These are phyloP conservation scores for Epinotia ramella DNA, from an alignment of 2,888 invertebrate genomes.

Conservation along the genomic window DNA sequence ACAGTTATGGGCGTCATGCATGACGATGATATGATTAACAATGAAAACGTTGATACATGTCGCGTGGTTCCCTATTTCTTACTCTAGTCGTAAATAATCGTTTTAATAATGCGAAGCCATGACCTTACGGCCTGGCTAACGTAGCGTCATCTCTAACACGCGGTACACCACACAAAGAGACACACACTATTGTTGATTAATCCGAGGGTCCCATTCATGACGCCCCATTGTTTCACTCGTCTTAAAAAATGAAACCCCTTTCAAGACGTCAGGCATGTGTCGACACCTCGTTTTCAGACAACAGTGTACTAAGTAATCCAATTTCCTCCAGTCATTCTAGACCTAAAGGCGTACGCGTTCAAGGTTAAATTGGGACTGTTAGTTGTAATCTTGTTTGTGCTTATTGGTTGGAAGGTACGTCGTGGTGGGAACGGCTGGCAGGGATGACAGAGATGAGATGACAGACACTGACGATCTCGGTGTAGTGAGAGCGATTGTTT, in stretches of 20 bases:
- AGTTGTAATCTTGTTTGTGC: slow-evolving; percentile 12
- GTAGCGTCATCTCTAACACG: slow-evolving; percentile 29
- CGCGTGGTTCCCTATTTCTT: neutral
- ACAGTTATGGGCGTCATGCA: neutral
- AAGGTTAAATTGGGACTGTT: slow-evolving; percentile 4
- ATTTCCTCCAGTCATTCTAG: neutral
- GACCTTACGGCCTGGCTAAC: neutral
- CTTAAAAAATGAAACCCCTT: slow-evolving; percentile 71
- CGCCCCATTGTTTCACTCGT: slow-evolving; percentile 69
- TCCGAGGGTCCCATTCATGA: slow-evolving; percentile 73
- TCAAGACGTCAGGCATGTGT: slow-evolving; percentile 55
- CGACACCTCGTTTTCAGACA: slow-evolving; percentile 17
- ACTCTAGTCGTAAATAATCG: neutral
- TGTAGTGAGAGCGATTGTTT: slow-evolving; percentile 29
- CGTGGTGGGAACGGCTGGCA: slow-evolving; percentile 64
- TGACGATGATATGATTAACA: neutral
- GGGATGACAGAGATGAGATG: slow-evolving; percentile 60
- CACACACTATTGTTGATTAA: slow-evolving; percentile 71
- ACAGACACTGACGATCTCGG: slow-evolving; percentile 49
- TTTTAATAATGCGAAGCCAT: neutral
- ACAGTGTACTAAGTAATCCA: slow-evolving; percentile 3
- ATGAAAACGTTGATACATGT: neutral
- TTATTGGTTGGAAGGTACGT: slow-evolving; percentile 49
- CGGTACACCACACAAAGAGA: slow-evolving; percentile 54
- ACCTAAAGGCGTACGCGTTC: neutral